Evolutionary conservation across 1,140 invertebrate species (phyloP).

Genomic region (Drosophila varians): DNA sequence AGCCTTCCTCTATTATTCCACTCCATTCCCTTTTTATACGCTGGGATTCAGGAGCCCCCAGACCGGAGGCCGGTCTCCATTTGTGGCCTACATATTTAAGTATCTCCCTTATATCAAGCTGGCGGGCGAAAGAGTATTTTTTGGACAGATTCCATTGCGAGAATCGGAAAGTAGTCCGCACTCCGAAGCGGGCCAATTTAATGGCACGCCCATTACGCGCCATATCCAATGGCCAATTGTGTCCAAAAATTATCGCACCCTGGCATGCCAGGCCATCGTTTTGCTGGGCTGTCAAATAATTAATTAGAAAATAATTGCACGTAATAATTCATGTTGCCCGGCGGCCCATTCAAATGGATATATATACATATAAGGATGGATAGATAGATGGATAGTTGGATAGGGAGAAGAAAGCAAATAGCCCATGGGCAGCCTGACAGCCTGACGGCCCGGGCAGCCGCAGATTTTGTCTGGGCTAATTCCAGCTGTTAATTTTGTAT

Average conservation of each 20-base stretch:
- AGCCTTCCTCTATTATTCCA: conserved; percentile 18
- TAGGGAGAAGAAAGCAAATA: conserved; percentile 43
- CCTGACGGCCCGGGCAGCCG: conserved; percentile 7
- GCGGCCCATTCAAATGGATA: conserved; percentile 52
- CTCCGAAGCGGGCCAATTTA: conserved; percentile 43
- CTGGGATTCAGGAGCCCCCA: not conserved
- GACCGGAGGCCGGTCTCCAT: conserved; percentile 16
- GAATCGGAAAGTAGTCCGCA: conserved; percentile 19
- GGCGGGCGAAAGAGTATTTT: conserved; percentile 36
- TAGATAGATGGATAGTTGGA: not conserved
- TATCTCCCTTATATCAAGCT: conserved; percentile 49
- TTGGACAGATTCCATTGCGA: conserved; percentile 37
- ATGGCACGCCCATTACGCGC: conserved; percentile 62
- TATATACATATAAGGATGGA: conserved; percentile 12
- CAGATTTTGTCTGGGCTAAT: conserved; percentile 60
- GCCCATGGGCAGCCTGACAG: conserved; percentile 39
- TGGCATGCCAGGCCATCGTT: conserved; percentile 35
- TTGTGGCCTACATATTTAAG: conserved; percentile 62
- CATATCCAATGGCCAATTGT: conserved; percentile 60
- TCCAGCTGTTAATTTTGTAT: conserved; percentile 61
- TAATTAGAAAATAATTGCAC: conserved; percentile 82
- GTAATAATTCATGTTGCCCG: conserved; percentile 74
- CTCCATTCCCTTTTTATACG: not conserved
- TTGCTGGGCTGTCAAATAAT: conserved; percentile 74
- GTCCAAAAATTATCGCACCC: conserved; percentile 69